phyloP scores from a whole-genome alignment of 1,140 invertebrate genomes.

The Zaprionus taronus region DNA sequence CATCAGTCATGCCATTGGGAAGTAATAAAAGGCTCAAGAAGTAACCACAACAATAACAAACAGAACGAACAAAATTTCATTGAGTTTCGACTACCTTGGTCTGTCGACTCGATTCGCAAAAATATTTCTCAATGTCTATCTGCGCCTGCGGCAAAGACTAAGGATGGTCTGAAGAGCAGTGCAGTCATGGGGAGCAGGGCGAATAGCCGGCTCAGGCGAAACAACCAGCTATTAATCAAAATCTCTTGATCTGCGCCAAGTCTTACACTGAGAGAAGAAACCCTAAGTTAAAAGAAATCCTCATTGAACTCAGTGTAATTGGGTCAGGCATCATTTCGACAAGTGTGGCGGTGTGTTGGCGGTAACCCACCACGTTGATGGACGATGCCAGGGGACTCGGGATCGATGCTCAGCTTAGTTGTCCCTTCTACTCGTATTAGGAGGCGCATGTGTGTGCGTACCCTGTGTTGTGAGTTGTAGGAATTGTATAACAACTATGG shows the following conservation, averaged over 20 bases:
- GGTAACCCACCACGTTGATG: slow-evolving; percentile 76
- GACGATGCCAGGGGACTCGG: slow-evolving; percentile 35
- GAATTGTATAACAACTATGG: slow-evolving; percentile 20
- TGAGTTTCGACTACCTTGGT: slow-evolving; percentile 66
- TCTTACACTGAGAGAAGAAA: slow-evolving; percentile 67
- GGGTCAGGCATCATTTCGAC: slow-evolving; percentile 46
- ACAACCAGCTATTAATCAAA: slow-evolving; percentile 81
- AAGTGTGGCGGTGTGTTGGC: slow-evolving; percentile 62
- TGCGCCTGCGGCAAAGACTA: slow-evolving; percentile 58
- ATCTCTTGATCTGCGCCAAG: slow-evolving; percentile 78
- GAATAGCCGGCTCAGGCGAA: slow-evolving; percentile 44
- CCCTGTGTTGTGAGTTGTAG: slow-evolving; percentile 29
- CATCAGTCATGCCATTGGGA: slow-evolving; percentile 13
- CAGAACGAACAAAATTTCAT: slow-evolving; percentile 54
- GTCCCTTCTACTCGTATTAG: slow-evolving; percentile 15
- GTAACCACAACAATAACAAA: neutral
- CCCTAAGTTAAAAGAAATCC: neutral
- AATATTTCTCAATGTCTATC: slow-evolving; percentile 81
- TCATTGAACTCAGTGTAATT: slow-evolving; percentile 36
- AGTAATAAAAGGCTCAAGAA: neutral
- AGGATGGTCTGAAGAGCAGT: neutral
- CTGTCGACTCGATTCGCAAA: slow-evolving; percentile 77
- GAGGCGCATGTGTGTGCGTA: slow-evolving; percentile 6
- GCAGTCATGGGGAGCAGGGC: slow-evolving; percentile 3
- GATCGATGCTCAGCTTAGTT: slow-evolving; percentile 45